Evolutionary conservation across 2,113 vertebrate species (phyloP), one percentile per base, ranked within the genome.

Genomic region (Muscicapa adusta): DNA sequence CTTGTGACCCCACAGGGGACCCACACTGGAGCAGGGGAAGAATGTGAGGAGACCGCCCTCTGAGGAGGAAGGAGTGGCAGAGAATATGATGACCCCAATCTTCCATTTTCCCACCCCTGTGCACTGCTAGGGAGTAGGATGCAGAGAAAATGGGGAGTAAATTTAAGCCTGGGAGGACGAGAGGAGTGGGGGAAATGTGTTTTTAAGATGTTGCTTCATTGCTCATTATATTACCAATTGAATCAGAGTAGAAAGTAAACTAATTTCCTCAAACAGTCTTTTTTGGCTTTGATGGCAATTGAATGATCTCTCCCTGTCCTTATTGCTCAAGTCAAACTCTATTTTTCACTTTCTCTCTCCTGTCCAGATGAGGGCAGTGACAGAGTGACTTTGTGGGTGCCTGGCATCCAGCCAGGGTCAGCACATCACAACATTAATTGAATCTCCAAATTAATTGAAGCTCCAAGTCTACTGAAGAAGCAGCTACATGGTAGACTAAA

Each of bases 111-210:
- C 63, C 9, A 9, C 31, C 8, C 25, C 26, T 19, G 10, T 33
- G n/a, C 0, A 1, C 33, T 9, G 14, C 48, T 57, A 8, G 5
- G 2, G 12, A 28, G 10, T 16, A 38, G 36, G 6, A 63, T 8
- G 6, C 1, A 31, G 8, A 76, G 18, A 40, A 65, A 76, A 45
- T 14, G 1, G 9, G 24, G 5, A 76, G 20, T 33, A 33, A 71
- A 76, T 23, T 53, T 53, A 71, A 53, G 36, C 14, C 24, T 20
- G 4, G 29, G 29, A 87, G 33, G 29, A 58, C 0, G 0, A 17
- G 38, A 58, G 20, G 9, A 48, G 5, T 19, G 7, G 4, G 6
- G 3, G 3, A 3, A 53, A 51, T 9, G 19, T 75, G 16, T 16
- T 66, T 61, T 42, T 25, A 68, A 63, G 43, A 42, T 47, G 20